Percentiles rank a stretch among this genome's conserved stretches.
Evolutionary conservation across 2,888 invertebrate species (phyloP).

Genomic region (Julus scanicus): DNA sequence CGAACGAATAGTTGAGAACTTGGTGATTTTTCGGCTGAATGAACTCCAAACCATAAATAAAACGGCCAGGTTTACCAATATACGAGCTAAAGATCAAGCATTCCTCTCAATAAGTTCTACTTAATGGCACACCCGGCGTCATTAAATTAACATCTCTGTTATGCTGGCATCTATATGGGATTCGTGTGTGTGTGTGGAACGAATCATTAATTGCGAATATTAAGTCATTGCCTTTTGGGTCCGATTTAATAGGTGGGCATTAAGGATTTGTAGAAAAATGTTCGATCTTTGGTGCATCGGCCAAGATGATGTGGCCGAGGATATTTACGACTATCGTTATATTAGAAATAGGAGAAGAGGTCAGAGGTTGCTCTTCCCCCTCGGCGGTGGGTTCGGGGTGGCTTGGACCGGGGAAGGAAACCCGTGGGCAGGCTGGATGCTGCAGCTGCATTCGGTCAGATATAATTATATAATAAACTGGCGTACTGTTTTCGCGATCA

Average conservation of each 20-base stretch:
- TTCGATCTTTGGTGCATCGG: not conserved
- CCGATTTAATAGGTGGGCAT: conserved; percentile 3
- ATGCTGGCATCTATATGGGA: not conserved
- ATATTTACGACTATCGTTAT: conserved; percentile 13
- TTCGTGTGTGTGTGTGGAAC: not conserved
- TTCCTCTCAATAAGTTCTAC: not conserved
- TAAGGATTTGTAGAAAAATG: not conserved
- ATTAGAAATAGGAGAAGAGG: conserved; percentile 15
- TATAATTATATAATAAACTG: conserved; percentile 42
- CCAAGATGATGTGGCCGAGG: not conserved
- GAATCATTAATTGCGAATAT: conserved; percentile 38
- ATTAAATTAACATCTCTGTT: conserved; percentile 19
- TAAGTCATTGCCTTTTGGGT: conserved; percentile 28
- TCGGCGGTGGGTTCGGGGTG: not conserved
- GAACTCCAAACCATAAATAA: conserved; percentile 6
- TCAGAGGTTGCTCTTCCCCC: not conserved
- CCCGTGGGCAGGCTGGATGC: conserved; percentile 9
- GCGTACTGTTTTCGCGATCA: conserved; percentile 21
- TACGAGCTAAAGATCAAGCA: not conserved
- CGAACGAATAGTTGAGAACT: not conserved
- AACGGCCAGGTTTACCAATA: not conserved
- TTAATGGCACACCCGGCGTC: conserved; percentile 10
- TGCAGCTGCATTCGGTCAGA: conserved; percentile 17
- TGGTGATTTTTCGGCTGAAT: not conserved
- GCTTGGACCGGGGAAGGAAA: not conserved